Conservation (phyloP, 2,113 vertebrate species). For the Ageneiosus marmoratus region DNA sequence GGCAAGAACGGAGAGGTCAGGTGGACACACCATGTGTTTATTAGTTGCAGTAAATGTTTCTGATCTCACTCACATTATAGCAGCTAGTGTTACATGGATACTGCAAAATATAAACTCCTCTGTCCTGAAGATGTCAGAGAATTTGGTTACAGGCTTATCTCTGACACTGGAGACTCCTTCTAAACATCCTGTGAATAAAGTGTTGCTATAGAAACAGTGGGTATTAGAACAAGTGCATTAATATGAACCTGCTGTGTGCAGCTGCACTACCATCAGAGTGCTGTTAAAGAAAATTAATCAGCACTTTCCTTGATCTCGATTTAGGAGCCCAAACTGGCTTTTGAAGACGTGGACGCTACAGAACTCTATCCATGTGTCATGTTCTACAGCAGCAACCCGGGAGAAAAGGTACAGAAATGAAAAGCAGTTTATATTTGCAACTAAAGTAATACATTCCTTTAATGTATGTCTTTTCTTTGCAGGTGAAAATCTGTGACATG, state of each 20-base stretch:
- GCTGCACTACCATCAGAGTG: background rate
- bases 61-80: background rate
- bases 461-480: background rate
- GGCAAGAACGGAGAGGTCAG: slow-evolving; percentile 70
- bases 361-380: slow-evolving; percentile 79
- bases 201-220: background rate
- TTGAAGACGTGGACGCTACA: slow-evolving; percentile 77
- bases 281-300: background rate
- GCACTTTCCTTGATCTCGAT: background rate
- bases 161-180: background rate
- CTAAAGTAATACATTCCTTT: background rate
- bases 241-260: background rate
- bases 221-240: background rate
- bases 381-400: slow-evolving; percentile 83
- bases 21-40: background rate
- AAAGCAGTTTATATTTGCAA: background rate
- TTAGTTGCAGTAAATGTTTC: background rate
- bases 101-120: too few species aligned
- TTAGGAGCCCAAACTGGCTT: slow-evolving; percentile 79
- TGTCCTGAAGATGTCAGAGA: too few species aligned
- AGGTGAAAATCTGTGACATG: slow-evolving; percentile 78
- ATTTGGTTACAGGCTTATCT: too few species aligned
- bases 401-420: slow-evolving; percentile 70
- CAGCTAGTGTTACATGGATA: too few species aligned
- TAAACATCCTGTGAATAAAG: background rate